Evolutionary conservation across 2,888 invertebrate species (phyloP).

Genomic region (Phorcus lineatus): DNA sequence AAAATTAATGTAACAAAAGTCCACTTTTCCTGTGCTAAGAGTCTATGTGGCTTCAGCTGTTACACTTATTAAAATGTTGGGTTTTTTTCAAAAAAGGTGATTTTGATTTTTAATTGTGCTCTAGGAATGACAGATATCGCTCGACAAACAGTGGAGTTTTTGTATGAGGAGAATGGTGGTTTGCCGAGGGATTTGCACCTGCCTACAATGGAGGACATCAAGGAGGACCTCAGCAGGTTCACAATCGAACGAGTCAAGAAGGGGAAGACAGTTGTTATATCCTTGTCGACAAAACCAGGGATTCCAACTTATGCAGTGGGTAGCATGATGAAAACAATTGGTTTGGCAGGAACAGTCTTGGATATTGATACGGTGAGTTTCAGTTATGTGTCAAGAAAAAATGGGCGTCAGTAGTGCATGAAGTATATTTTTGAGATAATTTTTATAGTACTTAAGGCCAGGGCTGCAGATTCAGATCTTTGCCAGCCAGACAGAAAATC

Average conservation of each 20-base stretch:
- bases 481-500: no score
- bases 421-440: no score
- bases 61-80: neutral
- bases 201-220: conserved; percentile 75
- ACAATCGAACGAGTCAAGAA: conserved; percentile 74
- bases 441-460: no score
- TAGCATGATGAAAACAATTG: conserved; percentile 74
- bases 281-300: conserved; percentile 55
- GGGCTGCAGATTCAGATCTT: no score
- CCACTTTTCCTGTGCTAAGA: no score
- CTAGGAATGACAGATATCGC: conserved; percentile 76
- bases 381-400: neutral
- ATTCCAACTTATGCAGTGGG: conserved; percentile 74
- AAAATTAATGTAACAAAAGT: no score
- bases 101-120: neutral
- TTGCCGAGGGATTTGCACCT: conserved; percentile 75
- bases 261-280: conserved; percentile 73
- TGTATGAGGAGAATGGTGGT: conserved; percentile 76
- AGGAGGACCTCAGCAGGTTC: conserved; percentile 75
- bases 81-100: no score
- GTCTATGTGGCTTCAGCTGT: no score
- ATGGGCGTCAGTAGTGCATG: no score
- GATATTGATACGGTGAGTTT: conserved; percentile 72
- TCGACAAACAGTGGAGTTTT: conserved; percentile 75
- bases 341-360: conserved; percentile 74